Conservation (phyloP, 2,797 vertebrate genomes). For the Neostethus bicornis region DNA sequence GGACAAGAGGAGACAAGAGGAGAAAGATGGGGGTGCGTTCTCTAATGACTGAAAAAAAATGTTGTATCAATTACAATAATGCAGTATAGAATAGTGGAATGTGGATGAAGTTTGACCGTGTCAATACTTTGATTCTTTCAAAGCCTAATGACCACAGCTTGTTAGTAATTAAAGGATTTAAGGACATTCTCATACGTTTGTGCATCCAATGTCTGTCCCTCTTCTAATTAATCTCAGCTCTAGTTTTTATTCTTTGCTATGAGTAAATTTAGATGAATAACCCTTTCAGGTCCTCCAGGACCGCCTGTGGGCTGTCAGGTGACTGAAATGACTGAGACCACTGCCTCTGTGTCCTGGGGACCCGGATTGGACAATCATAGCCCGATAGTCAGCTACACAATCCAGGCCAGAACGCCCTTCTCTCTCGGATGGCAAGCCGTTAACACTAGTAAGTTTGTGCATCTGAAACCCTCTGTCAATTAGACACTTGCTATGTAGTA, state of each 20-base stretch:
- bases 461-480: constrained; percentile 6
- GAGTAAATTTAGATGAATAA: constrained; percentile 21
- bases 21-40: too few relatives aligned
- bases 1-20: too few relatives aligned
- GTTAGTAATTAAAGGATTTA: too few relatives aligned
- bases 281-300: constrained; percentile 85
- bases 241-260: constrained; percentile 2
- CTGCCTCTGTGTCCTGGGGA: constrained; percentile 89
- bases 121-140: too few relatives aligned
- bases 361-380: constrained; percentile 91
- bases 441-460: constrained; percentile 83
- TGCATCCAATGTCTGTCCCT: neutral
- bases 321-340: constrained; percentile 89
- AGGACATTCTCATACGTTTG: too few relatives aligned
- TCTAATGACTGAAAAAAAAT: too few relatives aligned
- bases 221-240: constrained; percentile 27
- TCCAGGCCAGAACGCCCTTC: constrained; percentile 91
- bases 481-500: constrained; percentile 12
- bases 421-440: constrained; percentile 94
- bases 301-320: constrained; percentile 88
- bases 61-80: too few relatives aligned
- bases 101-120: too few relatives aligned
- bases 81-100: too few relatives aligned
- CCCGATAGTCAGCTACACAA: constrained; percentile 86
- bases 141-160: too few relatives aligned